These are phyloP conservation scores for Ceratoteleas bidentatus DNA, from an alignment of 1,140 invertebrate genomes.

Conservation along the genomic window DNA sequence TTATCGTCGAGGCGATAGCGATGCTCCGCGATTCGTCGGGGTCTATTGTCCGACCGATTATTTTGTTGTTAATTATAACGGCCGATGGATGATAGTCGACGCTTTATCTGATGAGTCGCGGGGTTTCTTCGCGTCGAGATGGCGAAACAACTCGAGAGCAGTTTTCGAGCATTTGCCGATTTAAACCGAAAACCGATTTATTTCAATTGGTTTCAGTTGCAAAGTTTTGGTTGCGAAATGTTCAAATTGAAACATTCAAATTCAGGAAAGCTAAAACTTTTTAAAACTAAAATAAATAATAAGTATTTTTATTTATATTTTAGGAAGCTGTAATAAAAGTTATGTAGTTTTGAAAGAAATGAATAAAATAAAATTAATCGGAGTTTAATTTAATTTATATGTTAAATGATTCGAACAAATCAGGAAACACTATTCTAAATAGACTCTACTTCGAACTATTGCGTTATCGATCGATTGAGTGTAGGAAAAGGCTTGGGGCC, in stretches of 20 bases:
- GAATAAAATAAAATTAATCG: too few relatives aligned
- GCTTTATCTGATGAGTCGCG: constrained; percentile 38
- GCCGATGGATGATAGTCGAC: constrained; percentile 33
- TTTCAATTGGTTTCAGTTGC: too few relatives aligned
- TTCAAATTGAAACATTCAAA: too few relatives aligned
- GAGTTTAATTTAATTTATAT: too few relatives aligned
- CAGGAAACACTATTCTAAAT: constrained; percentile 46
- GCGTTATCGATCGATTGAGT: constrained; percentile 68
- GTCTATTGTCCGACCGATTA: constrained; percentile 57
- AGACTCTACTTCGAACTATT: constrained; percentile 36
- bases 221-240: too few relatives aligned
- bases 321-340: too few relatives aligned
- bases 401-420: too few relatives aligned
- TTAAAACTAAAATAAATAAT: constrained; percentile 3
- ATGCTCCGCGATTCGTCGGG: constrained; percentile 40
- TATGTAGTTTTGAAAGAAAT: not conserved
- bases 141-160: not conserved
- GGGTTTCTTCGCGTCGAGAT: constrained; percentile 6
- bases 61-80: constrained; percentile 53
- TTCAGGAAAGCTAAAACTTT: too few relatives aligned
- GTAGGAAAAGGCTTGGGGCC: constrained; percentile 48
- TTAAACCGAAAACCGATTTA: too few relatives aligned
- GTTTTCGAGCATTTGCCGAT: too few relatives aligned
- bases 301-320: too few relatives aligned
- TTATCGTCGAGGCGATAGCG: constrained; percentile 51